Evolutionary conservation across 2,113 vertebrate genomes (phyloP).

Genomic region (Merops nubicus): DNA sequence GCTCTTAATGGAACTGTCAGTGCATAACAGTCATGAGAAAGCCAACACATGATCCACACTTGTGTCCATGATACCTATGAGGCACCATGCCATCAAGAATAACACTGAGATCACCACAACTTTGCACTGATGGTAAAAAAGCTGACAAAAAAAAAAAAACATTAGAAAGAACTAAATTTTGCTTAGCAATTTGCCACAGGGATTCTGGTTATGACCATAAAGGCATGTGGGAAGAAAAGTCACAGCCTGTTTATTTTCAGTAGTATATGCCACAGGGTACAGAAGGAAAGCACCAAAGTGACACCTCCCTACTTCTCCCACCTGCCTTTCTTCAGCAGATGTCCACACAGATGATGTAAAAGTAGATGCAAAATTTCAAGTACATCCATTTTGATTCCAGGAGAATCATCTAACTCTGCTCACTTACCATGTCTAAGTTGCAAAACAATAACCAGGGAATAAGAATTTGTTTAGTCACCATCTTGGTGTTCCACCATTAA

Average conservation of each 20-base stretch:
- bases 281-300: background rate
- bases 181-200: background rate
- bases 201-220: background rate
- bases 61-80: background rate
- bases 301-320: background rate
- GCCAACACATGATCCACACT: background rate
- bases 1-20: background rate
- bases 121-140: background rate
- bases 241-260: background rate
- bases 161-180: background rate
- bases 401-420: background rate
- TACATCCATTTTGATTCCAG: background rate
- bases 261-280: accelerated
- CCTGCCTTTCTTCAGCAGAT: background rate
- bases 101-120: background rate
- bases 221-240: background rate
- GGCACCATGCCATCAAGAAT: background rate
- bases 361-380: background rate
- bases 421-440: background rate
- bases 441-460: background rate
- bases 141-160: background rate
- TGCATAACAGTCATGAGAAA: accelerated
- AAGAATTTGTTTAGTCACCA: background rate
- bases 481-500: background rate
- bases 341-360: background rate